phyloP scores from a whole-genome alignment of 2,797 vertebrate species.

The Cyprinella venusta region DNA sequence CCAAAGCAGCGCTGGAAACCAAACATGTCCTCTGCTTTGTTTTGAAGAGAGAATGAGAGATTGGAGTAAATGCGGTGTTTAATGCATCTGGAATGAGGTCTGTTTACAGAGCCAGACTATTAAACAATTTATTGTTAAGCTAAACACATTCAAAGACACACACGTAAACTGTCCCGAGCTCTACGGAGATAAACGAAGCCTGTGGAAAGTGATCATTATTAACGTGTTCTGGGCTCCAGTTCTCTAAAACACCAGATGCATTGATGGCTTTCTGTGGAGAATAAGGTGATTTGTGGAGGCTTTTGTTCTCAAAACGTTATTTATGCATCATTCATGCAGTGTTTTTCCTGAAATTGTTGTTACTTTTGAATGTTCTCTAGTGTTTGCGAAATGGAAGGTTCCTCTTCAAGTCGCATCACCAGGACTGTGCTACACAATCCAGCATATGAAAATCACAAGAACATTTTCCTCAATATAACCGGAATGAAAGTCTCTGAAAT shows the following conservation, averaged over 20 bases:
- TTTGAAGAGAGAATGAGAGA: slow-evolving; percentile 28
- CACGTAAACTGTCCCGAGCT: neutral
- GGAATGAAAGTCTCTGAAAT: neutral
- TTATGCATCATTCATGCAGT: neutral
- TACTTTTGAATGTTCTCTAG: neutral
- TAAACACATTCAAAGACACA: slow-evolving; percentile 25
- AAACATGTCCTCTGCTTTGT: slow-evolving; percentile 29
- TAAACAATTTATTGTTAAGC: slow-evolving; percentile 40
- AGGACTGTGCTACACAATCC: neutral
- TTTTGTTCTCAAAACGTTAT: too few species aligned
- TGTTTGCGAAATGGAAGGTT: neutral
- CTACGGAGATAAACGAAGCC: neutral
- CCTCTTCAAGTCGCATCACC: neutral
- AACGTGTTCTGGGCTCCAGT: too few species aligned
- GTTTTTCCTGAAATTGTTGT: neutral
- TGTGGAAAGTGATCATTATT: too few species aligned
- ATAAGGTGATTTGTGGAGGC: neutral
- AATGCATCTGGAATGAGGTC: slow-evolving; percentile 26
- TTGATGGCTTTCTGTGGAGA: neutral
- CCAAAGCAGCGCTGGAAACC: neutral
- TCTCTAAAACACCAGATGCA: too few species aligned
- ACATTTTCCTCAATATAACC: neutral
- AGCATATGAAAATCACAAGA: neutral
- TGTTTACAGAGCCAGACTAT: slow-evolving; percentile 8
- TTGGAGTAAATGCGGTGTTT: slow-evolving; percentile 13